Evolutionary conservation across 2,888 invertebrate genomes (phyloP), one percentile per base, ranked within the genome.

Genomic region (Dyspetes luteomarginatus): DNA sequence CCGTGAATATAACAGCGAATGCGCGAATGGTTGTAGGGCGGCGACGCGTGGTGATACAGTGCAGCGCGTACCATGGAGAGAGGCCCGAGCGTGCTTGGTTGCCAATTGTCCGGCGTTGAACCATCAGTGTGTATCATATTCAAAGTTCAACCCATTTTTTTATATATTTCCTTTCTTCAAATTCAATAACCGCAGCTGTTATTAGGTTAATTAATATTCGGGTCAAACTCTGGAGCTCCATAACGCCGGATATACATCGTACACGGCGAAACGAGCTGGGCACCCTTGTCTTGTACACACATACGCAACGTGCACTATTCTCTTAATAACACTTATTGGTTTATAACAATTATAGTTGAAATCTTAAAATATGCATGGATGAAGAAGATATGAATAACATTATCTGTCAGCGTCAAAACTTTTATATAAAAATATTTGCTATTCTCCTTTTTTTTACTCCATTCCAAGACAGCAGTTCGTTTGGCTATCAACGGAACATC

Each of bases 11-110:
- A 26, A 43, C 26, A 55, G 55, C 4, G 55, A 43, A 43, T 69
- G 55, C n/a, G n/a, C n/a, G n/a, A n/a, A 17, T 3, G 4, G 26
- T 1, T 4, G 62, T n/a, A n/a, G 15, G 19, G 5, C 7, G 43
- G 0, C 3, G n/a, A 1, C 4, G 50, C 50, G 1, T 19, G 7
- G 4, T 15, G 48, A n/a, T 3, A 22, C n/a, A 26, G n/a, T 28
- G 30, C 43, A 74, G 82, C 82, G 80, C 82, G 80, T 74, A 82
- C 82, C 82, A 50, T 78, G 80, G 67, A 82, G 82, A 78, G 77
- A 77, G 82, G 55, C 82, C 60, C 28, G 5, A 15, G 28, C 67
- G 65, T 4, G 5, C 80, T 80, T 76, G 48, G 67, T 55, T 41
- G 15, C 7, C 28, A 9, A 12, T 4, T n/a, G 5, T 30, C 15